Evolutionary conservation across 1,140 invertebrate genomes (phyloP).

Genomic region (Ceratina australensis): DNA sequence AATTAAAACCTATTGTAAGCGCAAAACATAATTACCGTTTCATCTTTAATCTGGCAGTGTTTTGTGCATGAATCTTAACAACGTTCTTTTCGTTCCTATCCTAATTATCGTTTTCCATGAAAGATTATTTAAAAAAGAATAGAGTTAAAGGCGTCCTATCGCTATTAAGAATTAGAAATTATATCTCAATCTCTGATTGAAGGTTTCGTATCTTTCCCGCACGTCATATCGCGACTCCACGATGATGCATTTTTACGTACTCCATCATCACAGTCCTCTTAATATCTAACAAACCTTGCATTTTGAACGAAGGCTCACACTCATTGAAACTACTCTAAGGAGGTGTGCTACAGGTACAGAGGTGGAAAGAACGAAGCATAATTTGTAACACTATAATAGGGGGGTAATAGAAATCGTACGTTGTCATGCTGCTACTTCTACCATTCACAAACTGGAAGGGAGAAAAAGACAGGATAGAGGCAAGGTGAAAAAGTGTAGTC

Average conservation of each 20-base stretch:
- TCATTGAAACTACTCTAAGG: constrained; percentile 40
- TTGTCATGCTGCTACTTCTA: constrained; percentile 62
- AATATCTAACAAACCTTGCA: background rate
- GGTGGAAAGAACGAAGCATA: constrained; percentile 41
- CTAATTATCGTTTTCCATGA: background rate
- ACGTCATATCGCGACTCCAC: background rate
- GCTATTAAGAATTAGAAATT: background rate
- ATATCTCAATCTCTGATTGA: background rate
- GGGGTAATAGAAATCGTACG: constrained; percentile 37
- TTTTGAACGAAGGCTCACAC: constrained; percentile 8
- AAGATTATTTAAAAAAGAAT: background rate
- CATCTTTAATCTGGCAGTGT: constrained; percentile 46
- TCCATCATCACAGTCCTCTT: background rate
- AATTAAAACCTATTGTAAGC: constrained; percentile 16
- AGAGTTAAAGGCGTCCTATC: no score
- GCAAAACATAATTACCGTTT: background rate
- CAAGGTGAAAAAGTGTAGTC: constrained; percentile 17
- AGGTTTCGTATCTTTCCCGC: background rate
- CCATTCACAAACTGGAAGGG: constrained; percentile 49
- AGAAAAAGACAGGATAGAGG: constrained; percentile 32
- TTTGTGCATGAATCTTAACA: constrained; percentile 2
- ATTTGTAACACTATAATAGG: constrained; percentile 37
- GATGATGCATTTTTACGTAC: background rate
- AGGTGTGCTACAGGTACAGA: constrained; percentile 50
- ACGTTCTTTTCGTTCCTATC: background rate